A percentile compares a stretch with the other conserved stretches of the same genome.
Conservation (phyloP, 2,113 vertebrate genomes). For the Myrmecobius fasciatus region DNA sequence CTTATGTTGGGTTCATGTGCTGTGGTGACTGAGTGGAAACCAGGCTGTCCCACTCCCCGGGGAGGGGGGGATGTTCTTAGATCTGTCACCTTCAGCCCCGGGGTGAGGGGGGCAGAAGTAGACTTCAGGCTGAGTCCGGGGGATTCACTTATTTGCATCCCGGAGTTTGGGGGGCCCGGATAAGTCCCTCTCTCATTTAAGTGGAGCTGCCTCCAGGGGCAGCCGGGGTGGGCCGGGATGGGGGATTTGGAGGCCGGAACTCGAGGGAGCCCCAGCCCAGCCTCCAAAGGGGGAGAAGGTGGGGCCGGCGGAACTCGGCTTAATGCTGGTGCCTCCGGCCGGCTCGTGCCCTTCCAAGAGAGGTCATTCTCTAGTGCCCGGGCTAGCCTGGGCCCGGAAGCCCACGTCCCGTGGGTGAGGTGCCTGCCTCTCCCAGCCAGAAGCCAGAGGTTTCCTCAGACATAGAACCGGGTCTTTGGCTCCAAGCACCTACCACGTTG, state of each 20-base stretch:
- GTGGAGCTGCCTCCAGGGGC: background rate
- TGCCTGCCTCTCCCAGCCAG: background rate
- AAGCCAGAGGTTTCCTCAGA: background rate
- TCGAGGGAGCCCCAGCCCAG: background rate
- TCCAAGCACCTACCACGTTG: accelerated
- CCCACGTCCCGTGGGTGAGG: too few relatives aligned
- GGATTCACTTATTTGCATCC: too few relatives aligned
- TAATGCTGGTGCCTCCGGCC: background rate
- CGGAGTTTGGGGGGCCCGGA: too few relatives aligned
- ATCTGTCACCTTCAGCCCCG: too few relatives aligned
- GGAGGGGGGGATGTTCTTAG: background rate
- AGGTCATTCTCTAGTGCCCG: too few relatives aligned
- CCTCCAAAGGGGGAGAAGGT: background rate
- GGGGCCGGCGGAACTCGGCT: background rate
- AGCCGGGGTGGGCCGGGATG: background rate
- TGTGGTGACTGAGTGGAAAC: background rate
- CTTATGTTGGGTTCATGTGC: background rate
- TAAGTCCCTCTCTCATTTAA: background rate
- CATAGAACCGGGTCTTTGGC: background rate
- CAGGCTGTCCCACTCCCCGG: background rate
- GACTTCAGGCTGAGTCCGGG: background rate
- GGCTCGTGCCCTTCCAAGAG: too few relatives aligned
- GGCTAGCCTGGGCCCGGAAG: too few relatives aligned
- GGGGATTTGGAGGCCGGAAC: too few relatives aligned
- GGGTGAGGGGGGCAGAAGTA: too few relatives aligned